Evolutionary conservation across 2,113 vertebrate species (phyloP).

Genomic region (Mirza zaza): DNA sequence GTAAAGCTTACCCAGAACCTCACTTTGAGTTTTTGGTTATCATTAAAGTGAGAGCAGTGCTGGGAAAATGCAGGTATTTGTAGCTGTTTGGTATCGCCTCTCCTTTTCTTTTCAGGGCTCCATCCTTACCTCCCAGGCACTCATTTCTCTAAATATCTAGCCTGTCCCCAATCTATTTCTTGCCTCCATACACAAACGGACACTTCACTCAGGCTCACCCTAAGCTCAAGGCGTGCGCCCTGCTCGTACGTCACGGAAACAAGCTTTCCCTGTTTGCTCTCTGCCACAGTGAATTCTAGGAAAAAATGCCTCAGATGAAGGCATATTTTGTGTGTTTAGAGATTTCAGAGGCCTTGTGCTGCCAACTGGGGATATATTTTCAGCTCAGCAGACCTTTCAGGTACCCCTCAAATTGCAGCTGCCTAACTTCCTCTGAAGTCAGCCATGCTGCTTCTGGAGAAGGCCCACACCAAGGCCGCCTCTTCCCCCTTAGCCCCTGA

Average conservation of each 20-base stretch:
- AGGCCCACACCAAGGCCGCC: background rate
- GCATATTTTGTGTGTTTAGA: background rate
- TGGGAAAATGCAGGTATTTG: background rate
- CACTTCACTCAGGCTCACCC: background rate
- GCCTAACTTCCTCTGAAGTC: background rate
- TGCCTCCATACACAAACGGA: background rate
- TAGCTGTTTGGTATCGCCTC: background rate
- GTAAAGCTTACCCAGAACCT: fast-evolving
- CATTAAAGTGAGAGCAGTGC: background rate
- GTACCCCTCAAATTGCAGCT: background rate
- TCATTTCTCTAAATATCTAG: background rate
- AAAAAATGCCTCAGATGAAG: background rate
- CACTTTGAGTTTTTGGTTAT: background rate
- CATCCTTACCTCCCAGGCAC: background rate
- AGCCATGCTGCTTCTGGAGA: background rate
- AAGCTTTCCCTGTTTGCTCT: background rate
- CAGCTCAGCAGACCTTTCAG: background rate
- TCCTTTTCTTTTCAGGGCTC: background rate
- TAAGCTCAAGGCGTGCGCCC: background rate
- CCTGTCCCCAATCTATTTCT: background rate
- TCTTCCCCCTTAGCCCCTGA: background rate
- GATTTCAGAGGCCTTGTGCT: background rate
- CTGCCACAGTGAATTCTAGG: background rate
- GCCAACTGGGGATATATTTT: background rate
- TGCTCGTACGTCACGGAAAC: background rate